phyloP scores from a whole-genome alignment of 2,888 invertebrate genomes.

The Sturmia bella region DNA sequence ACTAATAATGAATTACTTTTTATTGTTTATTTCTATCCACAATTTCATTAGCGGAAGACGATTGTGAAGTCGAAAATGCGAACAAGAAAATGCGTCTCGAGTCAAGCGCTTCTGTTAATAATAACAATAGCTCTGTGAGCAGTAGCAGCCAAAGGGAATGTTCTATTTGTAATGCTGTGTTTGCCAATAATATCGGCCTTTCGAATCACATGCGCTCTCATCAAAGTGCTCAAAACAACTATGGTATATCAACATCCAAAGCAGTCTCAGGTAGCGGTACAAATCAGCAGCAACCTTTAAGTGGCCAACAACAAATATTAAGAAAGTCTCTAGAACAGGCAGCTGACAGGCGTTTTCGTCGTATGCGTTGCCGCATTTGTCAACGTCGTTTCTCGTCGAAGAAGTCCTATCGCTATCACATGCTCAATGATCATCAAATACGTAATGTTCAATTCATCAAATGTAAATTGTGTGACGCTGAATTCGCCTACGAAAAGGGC shows the following conservation, averaged over 20 bases:
- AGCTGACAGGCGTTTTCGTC: slow-evolving; percentile 79
- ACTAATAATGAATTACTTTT: slow-evolving; percentile 23
- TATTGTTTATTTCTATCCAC: slow-evolving; percentile 20
- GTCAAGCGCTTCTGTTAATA: slow-evolving; percentile 69
- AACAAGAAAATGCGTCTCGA: slow-evolving; percentile 77
- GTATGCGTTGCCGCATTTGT: slow-evolving; percentile 81
- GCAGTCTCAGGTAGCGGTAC: slow-evolving; percentile 32
- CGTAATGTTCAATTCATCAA: slow-evolving; percentile 81
- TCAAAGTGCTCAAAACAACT: slow-evolving; percentile 75
- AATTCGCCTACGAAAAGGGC: slow-evolving; percentile 82
- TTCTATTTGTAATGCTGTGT: slow-evolving; percentile 80
- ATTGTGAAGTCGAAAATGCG: slow-evolving; percentile 75
- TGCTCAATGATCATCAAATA: slow-evolving; percentile 81
- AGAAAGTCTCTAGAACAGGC: slow-evolving; percentile 79
- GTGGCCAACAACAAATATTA: slow-evolving; percentile 76
- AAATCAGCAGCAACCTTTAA: slow-evolving; percentile 40
- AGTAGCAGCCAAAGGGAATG: slow-evolving; percentile 76
- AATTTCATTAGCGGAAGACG: slow-evolving; percentile 74
- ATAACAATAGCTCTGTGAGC: slow-evolving; percentile 41
- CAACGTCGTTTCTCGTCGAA: slow-evolving; percentile 81
- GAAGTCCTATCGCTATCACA: slow-evolving; percentile 81
- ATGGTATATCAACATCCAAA: slow-evolving; percentile 71
- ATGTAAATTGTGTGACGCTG: slow-evolving; percentile 81
- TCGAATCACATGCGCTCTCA: slow-evolving; percentile 82
- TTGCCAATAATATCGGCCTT: slow-evolving; percentile 80